Conservation (phyloP, 2,888 invertebrate species). For the Drosophila prostipennis region DNA sequence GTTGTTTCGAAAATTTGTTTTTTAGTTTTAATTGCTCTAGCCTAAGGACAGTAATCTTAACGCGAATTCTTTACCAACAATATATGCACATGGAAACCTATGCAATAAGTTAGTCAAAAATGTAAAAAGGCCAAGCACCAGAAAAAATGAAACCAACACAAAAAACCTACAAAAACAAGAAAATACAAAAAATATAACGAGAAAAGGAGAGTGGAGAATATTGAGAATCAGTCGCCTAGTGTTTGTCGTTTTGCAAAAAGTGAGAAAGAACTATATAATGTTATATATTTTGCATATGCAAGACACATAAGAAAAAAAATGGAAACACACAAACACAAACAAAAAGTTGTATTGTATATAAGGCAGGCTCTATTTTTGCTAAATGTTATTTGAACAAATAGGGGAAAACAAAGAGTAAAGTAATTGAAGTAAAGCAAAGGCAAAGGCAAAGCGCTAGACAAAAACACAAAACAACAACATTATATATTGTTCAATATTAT, state of each 20-base stretch:
- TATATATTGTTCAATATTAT: constrained; percentile 76
- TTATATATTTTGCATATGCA: constrained; percentile 68
- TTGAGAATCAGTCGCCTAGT: constrained; percentile 46
- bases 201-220: constrained; percentile 38
- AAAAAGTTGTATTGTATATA: constrained; percentile 76
- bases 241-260: constrained; percentile 61
- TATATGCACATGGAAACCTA: constrained; percentile 67
- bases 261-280: constrained; percentile 45
- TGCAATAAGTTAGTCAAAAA: constrained; percentile 75
- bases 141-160: constrained; percentile 27
- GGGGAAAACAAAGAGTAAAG: constrained; percentile 63
- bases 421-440: constrained; percentile 62
- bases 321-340: constrained; percentile 50
- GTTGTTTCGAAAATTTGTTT: constrained; percentile 76
- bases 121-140: constrained; percentile 59
- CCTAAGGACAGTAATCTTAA: constrained; percentile 60
- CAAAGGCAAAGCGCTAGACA: constrained; percentile 70
- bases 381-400: constrained; percentile 80
- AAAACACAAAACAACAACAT: constrained; percentile 48
- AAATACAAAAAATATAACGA: constrained; percentile 23
- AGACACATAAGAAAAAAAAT: constrained; percentile 35
- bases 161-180: constrained; percentile 24
- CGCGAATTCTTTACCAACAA: constrained; percentile 59
- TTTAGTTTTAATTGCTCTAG: constrained; percentile 72
- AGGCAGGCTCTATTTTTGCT: constrained; percentile 79